Base-by-base conservation (phyloP, 2,888 invertebrate genomes). In the Amblyjoppa fuscipennis region DNA sequence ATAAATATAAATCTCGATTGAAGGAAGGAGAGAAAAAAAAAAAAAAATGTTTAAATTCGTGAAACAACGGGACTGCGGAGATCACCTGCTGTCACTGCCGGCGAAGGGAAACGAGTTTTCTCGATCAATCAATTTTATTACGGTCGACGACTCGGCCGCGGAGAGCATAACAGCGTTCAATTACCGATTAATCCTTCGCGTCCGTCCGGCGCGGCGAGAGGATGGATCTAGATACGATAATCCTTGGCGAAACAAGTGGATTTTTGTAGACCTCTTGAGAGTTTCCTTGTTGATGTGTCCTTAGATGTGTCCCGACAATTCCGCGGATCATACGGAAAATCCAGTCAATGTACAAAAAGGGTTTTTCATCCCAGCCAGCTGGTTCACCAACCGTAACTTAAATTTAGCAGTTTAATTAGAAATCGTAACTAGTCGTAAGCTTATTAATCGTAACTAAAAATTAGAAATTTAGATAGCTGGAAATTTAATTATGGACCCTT, bases 101-200 rank as follows among this genome's bases (percentile, higher is more conserved):
- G 83, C 86, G 74, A 31, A 34, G 64, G 64, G 34, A 64, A 87
- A 84, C 84, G 86, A 87, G 79, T 84, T 87, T 78, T 75, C 83
- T 74, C 83, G 64, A 74, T 74, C 41, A 49, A 74, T 74, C 61
- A 61, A 45, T 70, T 51, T 20, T n/a, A 38, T 11, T 20, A 90
- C 89, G 89, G 86, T 81, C 51, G 80, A 34, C 51, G 51, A 20
- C n/a, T 28, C 64, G 45, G n/a, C 80, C 7, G 78, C n/a, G 20
- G 73, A 82, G 74, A 71, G 81, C 81, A 45, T 68, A 74, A 74
- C 84, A 74, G 28, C n/a, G 16, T 64, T 31, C 51, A 16, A 82
- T 66, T 38, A 51, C 64, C 64, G 64, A 64, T 64, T 7, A 16
- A 64, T 34, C 16, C 64, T 34, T 64, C 64, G 13, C 31, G 5